phyloP scores from a whole-genome alignment of 2,797 vertebrate species.

The Cephalopachus bancanus region DNA sequence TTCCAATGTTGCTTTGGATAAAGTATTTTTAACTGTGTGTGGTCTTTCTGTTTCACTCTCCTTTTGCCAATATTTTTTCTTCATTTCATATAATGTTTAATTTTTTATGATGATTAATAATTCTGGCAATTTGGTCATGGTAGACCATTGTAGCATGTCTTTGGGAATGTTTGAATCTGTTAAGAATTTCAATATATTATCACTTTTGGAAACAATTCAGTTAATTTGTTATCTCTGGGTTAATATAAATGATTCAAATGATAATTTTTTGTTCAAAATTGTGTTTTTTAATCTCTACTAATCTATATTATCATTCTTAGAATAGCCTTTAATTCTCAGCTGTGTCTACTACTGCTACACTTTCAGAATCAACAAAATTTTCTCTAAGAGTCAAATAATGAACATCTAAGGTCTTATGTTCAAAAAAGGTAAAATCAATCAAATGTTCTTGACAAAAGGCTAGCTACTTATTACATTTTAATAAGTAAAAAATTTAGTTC shows the following conservation, averaged over 20 bases:
- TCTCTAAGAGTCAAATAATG: background rate
- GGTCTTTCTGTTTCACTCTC: background rate
- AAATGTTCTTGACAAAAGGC: background rate
- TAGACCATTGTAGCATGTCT: background rate
- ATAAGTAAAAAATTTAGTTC: background rate
- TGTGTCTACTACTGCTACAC: background rate
- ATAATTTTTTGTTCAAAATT: slow-evolving; percentile 17
- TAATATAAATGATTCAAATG: background rate
- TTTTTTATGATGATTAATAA: background rate
- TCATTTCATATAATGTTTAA: background rate
- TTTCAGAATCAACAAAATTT: background rate
- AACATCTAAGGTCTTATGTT: background rate
- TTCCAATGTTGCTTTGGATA: background rate
- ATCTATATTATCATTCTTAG: background rate
- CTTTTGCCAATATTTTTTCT: slow-evolving; percentile 1
- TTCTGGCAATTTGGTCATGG: background rate
- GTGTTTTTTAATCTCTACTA: background rate
- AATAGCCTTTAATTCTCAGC: background rate
- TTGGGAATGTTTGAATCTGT: background rate
- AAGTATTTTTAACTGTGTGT: background rate
- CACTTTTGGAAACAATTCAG: background rate
- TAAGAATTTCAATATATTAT: background rate
- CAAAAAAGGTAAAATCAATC: background rate
- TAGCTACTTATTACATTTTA: background rate
- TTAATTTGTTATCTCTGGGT: background rate